phyloP scores from a whole-genome alignment of 1,140 invertebrate species.

The Aphelinus certus region DNA sequence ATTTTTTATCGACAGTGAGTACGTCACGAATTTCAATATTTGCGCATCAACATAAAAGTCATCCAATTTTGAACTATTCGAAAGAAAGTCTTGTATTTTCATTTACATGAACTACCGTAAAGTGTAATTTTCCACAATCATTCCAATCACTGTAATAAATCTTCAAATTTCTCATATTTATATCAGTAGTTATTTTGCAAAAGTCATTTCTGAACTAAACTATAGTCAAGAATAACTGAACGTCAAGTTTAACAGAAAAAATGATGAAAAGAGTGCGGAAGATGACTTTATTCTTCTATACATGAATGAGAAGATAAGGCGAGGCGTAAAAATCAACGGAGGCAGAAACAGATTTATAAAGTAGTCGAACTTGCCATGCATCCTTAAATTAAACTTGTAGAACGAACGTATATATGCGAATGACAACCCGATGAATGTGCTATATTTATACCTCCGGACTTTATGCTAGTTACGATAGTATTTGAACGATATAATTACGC shows the following conservation, averaged over 20 bases:
- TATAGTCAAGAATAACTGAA: not conserved
- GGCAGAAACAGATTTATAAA: not conserved
- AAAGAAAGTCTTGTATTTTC: no score
- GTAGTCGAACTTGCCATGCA: slow-evolving; percentile 20
- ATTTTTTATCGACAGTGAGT: no score
- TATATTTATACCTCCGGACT: slow-evolving; percentile 62
- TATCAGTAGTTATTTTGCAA: no score
- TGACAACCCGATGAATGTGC: slow-evolving; percentile 56
- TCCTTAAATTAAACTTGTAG: slow-evolving; percentile 27
- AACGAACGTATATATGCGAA: slow-evolving; percentile 34
- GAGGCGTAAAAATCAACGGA: not conserved
- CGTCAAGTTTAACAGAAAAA: not conserved
- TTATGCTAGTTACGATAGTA: slow-evolving; percentile 43
- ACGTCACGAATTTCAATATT: no score
- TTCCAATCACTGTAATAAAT: no score
- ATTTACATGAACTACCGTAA: no score
- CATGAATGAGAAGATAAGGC: not conserved
- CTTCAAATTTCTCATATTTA: no score
- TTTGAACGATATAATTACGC: slow-evolving; percentile 29
- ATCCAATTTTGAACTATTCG: no score
- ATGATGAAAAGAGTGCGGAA: not conserved
- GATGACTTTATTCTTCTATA: slow-evolving; percentile 28
- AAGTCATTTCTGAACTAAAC: no score
- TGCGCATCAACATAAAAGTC: no score
- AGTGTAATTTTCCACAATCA: no score